Base-by-base conservation (phyloP, 2,888 invertebrate genomes). In the Atherix ibis region DNA sequence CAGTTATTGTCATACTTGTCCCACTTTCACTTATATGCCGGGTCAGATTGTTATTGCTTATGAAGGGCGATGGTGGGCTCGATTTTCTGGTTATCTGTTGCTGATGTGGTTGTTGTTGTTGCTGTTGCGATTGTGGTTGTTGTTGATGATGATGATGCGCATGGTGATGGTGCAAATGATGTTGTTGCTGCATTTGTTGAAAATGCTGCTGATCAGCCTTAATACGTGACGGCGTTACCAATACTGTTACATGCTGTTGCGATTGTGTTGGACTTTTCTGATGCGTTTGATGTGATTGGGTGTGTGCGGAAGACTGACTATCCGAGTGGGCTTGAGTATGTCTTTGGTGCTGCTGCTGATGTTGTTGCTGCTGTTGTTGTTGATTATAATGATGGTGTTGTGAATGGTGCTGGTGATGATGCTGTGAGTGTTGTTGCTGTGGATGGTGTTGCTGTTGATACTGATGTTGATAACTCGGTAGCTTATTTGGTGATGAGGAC, bases 141-240 rank as follows among this genome's bases (percentile, higher is more conserved):
- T 56, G 12, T 50, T 49, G 43, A 48, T 39, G 18, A 40, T 44
- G 44, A 49, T 56, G 37, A 46, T 52, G 41, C 51, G 55, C n/a
- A 49, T 49, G 24, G 17, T 37, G 40, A 34, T 39, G 37, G 31
- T 37, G 39, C 25, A 42, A 43, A 40, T 47, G 45, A 39, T 42
- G 43, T 34, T 46, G 44, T 35, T 48, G 40, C 30, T 47, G 46
- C 34, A 44, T 45, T 32, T 52, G 46, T 27, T 44, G 47, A 34
- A 44, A 44, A 22, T 40, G 41, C 39, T 47, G 43, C 27, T 53
- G 54, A 49, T 58, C 62, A 40, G 54, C 52, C 46, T 62, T 62
- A 36, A 62, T 56, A 39, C 66, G 61, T 32, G 64, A 57, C 16
- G 68, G 67, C 35, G 67, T 66, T 40, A 65, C 63, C 33, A 68